phyloP scores from a whole-genome alignment of 2,888 invertebrate genomes.

The Zaprionus lineosus region DNA sequence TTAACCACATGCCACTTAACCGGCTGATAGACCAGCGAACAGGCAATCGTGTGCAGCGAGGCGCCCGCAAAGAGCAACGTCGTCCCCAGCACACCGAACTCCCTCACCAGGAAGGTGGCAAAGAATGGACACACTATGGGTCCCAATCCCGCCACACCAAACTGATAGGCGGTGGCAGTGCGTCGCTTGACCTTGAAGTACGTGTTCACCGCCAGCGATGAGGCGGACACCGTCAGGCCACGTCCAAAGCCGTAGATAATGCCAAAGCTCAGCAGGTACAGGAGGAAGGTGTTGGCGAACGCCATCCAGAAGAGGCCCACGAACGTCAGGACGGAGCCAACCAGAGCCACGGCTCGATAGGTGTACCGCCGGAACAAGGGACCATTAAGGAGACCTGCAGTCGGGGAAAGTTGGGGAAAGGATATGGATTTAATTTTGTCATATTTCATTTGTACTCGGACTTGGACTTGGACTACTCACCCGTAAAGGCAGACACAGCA shows the following conservation, averaged over 20 bases:
- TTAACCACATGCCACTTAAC: constrained; percentile 88
- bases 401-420: too few species aligned
- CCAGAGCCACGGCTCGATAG: constrained; percentile 87
- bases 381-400: constrained; percentile 86
- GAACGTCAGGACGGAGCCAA: constrained; percentile 86
- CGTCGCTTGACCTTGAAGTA: constrained; percentile 88
- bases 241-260: constrained; percentile 83
- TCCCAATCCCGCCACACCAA: constrained; percentile 88
- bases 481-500: constrained; percentile 88
- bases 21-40: constrained; percentile 88
- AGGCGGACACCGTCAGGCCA: constrained; percentile 87
- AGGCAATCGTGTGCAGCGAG: constrained; percentile 87
- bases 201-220: constrained; percentile 88
- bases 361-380: constrained; percentile 87
- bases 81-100: constrained; percentile 87
- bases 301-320: constrained; percentile 85
- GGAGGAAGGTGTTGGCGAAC: constrained; percentile 86
- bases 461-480: constrained; percentile 82
- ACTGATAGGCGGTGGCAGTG: constrained; percentile 88
- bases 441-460: background rate
- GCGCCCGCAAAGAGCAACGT: constrained; percentile 87
- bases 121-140: constrained; percentile 89
- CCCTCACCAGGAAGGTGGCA: constrained; percentile 86
- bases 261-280: constrained; percentile 84
- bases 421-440: too few species aligned